phyloP scores from a whole-genome alignment of 2,113 vertebrate genomes.

The Onychorhynchus coronatus region DNA sequence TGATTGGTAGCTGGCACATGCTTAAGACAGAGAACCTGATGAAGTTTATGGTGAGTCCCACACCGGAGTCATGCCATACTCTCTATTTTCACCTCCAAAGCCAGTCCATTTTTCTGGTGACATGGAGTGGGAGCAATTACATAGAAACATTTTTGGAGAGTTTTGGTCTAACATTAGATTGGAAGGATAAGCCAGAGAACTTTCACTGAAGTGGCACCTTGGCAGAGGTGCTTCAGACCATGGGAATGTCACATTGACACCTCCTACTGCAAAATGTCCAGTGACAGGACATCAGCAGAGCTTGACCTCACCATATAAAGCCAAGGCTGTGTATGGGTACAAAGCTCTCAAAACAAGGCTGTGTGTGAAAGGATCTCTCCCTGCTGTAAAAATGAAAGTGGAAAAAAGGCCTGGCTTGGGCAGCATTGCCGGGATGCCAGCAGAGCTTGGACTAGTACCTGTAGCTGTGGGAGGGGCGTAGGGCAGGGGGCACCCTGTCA shows the following conservation, averaged over 20 bases:
- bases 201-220: neutral
- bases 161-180: neutral
- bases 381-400: neutral
- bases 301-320: neutral
- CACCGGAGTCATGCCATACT: neutral
- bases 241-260: neutral
- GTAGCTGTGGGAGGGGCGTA: accelerated
- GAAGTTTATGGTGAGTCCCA: neutral
- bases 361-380: neutral
- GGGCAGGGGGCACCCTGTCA: neutral
- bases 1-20: neutral
- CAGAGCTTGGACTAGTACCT: neutral
- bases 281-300: neutral
- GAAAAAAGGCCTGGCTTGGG: neutral
- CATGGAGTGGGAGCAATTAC: neutral
- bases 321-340: neutral
- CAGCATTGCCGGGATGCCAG: accelerated
- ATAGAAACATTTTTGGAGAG: neutral
- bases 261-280: neutral
- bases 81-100: neutral
- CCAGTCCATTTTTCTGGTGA: neutral
- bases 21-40: neutral
- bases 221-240: neutral
- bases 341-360: neutral
- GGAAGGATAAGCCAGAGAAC: neutral